A percentile compares a stretch with the other conserved stretches of the same genome.
phyloP scores from a whole-genome alignment of 2,113 vertebrate species.

The Notarius lentiginosus region DNA sequence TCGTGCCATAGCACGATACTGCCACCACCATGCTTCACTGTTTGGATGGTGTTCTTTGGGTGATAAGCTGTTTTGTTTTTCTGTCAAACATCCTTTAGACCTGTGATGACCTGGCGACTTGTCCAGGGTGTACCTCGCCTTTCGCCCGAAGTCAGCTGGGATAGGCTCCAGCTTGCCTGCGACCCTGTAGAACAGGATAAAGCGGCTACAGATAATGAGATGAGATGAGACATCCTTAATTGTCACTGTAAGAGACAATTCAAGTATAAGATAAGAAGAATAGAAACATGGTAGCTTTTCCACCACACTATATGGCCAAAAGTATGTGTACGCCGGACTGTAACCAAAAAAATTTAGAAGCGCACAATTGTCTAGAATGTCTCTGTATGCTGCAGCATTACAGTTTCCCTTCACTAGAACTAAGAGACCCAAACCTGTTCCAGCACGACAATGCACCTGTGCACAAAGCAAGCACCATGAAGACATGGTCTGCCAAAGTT shows the following conservation, averaged over 20 bases:
- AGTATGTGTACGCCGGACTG: background rate
- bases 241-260: background rate
- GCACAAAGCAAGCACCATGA: no score
- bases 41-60: background rate
- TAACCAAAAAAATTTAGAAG: background rate
- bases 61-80: background rate
- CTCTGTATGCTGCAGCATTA: background rate
- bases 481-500: no score
- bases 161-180: no score
- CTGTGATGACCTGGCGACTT: no score
- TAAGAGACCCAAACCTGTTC: no score
- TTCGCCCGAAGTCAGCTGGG: no score
- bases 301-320: background rate
- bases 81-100: background rate
- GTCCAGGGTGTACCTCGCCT: no score
- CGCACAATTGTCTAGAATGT: background rate
- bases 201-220: no score
- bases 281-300: background rate
- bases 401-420: no score
- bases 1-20: background rate
- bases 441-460: no score
- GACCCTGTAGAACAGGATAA: no score
- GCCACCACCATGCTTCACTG: background rate
- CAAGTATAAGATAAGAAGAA: background rate
- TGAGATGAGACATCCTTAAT: no score